Evolutionary conservation across 2,797 vertebrate genomes (phyloP), one percentile per base, ranked within the genome.

Genomic region (Threskiornis aethiopicus): DNA sequence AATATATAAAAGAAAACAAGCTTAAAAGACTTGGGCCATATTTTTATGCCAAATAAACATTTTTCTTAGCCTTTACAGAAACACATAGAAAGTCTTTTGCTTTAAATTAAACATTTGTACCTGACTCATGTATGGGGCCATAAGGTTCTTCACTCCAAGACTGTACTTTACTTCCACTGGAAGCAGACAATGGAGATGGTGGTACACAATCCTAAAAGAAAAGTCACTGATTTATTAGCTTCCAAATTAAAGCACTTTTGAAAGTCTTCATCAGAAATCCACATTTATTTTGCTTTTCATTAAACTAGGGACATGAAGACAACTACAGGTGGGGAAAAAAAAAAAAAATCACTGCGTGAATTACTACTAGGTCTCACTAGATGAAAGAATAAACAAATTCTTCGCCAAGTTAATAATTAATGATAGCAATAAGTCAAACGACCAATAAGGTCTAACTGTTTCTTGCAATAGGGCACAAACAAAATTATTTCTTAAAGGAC

Each of bases 201-300:
- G 65, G 57, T 57, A 41, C 33, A 80, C 18, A 95, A 52, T 70
- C 96, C 98, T 98, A 81, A 90, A 97, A 92, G 21, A 93, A 78
- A 91, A 91, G 49, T 33, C 44, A 84, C 16, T 26, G 11, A 54
- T 33, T 84, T 42, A 94, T 55, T 52, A 82, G 19, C 31, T 83
- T 84, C n/a, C 19, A 69, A 42, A 67, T 61, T 4, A 61, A 72
- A 77, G n/a, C 33, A 11, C 12, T 89, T 90, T 57, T 10, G 57
- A 39, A 90, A 67, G n/a, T 39, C 42, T 73, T 62, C 13, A 70
- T 64, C 37, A 42, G 24, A 91, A 80, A 61, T 17, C 16, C 28
- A n/a, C 3, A n/a, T 41, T 78, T 70, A 44, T 24, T 7, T 25
- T 72, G 20, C 39, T 78, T 91, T 75, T 51, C 33, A 35, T 66